phyloP scores from a whole-genome alignment of 92 coral and sea anemone genomes.

The Palythoa grandiflora region DNA sequence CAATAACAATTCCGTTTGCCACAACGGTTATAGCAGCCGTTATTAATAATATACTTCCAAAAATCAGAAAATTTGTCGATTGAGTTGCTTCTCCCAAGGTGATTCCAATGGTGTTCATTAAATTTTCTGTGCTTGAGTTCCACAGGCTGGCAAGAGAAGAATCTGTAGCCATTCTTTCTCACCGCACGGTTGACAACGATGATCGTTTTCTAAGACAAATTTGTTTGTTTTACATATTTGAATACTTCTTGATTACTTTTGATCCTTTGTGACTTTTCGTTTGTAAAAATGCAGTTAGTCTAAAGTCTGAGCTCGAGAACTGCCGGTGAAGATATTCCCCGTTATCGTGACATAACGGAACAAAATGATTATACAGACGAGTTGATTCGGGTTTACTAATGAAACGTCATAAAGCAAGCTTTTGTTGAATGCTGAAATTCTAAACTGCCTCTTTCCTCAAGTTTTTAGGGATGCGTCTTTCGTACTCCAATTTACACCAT shows the following conservation, averaged over 20 bases:
- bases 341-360: too few relatives aligned
- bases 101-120: neutral
- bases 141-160: neutral
- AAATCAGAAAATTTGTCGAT: neutral
- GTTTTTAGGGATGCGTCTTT: too few relatives aligned
- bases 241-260: neutral
- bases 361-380: too few relatives aligned
- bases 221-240: neutral
- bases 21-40: neutral
- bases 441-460: neutral
- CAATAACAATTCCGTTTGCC: conserved; percentile 8
- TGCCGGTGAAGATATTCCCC: too few relatives aligned
- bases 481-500: neutral
- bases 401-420: too few relatives aligned
- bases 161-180: neutral
- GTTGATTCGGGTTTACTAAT: too few relatives aligned
- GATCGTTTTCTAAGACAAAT: neutral
- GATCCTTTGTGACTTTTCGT: too few relatives aligned
- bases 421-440: neutral
- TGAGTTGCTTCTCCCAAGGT: neutral
- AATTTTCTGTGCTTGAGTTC: neutral
- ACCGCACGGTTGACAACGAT: neutral
- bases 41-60: neutral
- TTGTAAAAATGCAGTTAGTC: too few relatives aligned
- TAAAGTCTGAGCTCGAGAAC: too few relatives aligned